phyloP scores from a whole-genome alignment of 2,797 vertebrate species.

The Pantherophis alleghaniensis region DNA sequence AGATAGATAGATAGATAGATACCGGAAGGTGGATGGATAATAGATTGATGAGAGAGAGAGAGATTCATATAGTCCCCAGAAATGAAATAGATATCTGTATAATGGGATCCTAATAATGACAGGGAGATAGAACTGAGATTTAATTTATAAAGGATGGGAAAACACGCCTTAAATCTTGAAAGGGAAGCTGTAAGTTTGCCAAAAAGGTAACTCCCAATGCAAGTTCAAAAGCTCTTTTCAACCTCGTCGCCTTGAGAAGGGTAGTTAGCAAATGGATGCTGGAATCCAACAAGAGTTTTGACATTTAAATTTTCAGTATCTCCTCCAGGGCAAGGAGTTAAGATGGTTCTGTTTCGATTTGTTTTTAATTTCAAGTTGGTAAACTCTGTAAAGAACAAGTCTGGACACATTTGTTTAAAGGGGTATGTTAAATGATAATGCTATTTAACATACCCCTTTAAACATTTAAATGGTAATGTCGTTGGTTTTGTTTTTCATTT shows the following conservation, averaged over 20 bases:
- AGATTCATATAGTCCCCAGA: background rate
- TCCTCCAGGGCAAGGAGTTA: background rate
- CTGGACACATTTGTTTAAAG: background rate
- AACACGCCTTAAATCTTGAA: background rate
- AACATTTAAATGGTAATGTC: background rate
- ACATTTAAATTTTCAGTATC: background rate
- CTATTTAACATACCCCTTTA: too few relatives aligned
- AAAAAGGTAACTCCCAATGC: background rate
- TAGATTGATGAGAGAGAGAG: background rate
- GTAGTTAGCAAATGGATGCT: background rate
- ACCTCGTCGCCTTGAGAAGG: accelerated
- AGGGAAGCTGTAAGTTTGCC: background rate
- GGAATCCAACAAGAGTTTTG: background rate
- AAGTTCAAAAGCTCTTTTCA: background rate
- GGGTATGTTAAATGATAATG: background rate
- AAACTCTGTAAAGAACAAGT: background rate
- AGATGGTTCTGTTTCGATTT: background rate
- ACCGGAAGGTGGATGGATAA: too few relatives aligned
- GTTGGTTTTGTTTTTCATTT: background rate
- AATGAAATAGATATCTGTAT: background rate
- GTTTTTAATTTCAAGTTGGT: background rate
- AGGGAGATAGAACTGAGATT: background rate
- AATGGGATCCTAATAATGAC: background rate
- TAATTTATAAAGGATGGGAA: background rate
- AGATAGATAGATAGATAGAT: background rate